Conservation (phyloP, 1,140 invertebrate genomes). For the Hestina assimilis region DNA sequence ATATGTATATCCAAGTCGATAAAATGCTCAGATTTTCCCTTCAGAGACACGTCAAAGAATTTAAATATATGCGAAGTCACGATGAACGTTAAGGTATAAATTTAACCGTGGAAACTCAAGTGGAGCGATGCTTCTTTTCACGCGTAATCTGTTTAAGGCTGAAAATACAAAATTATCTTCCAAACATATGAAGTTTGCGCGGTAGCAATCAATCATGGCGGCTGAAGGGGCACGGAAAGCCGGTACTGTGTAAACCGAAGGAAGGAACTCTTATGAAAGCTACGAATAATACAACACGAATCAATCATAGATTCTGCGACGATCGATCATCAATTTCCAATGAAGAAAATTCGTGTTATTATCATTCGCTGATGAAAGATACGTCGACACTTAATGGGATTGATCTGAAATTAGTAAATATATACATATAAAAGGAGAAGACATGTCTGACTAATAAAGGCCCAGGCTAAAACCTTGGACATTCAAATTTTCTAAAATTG, state of each 20-base stretch:
- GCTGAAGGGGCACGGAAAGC: slow-evolving; percentile 63
- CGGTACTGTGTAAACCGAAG: slow-evolving; percentile 58
- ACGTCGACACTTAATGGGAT: slow-evolving; percentile 22
- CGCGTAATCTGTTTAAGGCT: slow-evolving; percentile 73
- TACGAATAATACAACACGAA: slow-evolving; percentile 72
- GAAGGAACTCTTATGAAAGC: slow-evolving; percentile 67
- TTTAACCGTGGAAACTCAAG: slow-evolving; percentile 42
- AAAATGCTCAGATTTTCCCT: background rate
- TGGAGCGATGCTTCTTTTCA: slow-evolving; percentile 70
- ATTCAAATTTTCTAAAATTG: background rate
- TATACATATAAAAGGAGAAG: too few relatives aligned
- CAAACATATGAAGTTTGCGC: slow-evolving; percentile 75
- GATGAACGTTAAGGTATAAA: slow-evolving; percentile 46
- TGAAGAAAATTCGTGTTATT: slow-evolving; percentile 52
- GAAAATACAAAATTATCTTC: slow-evolving; percentile 76
- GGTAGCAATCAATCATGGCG: slow-evolving; percentile 68
- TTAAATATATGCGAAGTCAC: slow-evolving; percentile 35
- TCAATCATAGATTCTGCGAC: slow-evolving; percentile 75
- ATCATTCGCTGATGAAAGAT: slow-evolving; percentile 18
- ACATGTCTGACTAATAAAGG: too few relatives aligned
- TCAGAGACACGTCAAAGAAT: background rate
- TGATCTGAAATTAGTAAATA: slow-evolving; percentile 21
- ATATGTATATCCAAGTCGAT: background rate
- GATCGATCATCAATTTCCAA: slow-evolving; percentile 74
- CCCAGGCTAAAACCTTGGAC: too few relatives aligned